These are phyloP conservation scores for Notamacropus eugenii DNA, from an alignment of 2,797 vertebrate genomes.

Conservation along the genomic window DNA sequence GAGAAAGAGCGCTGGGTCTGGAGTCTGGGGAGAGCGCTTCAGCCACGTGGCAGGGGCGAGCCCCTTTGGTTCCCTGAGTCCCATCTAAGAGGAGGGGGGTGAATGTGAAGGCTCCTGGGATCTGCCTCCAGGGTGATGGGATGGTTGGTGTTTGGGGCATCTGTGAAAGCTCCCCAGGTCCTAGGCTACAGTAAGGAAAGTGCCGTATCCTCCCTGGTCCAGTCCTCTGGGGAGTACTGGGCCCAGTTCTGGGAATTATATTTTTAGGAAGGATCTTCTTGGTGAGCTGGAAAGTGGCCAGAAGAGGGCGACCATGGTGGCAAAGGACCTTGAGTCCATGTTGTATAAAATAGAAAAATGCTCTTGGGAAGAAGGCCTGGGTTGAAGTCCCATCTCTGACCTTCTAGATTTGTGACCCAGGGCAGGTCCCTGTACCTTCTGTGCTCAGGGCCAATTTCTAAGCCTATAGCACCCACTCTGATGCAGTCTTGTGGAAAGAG, in stretches of 20 bases:
- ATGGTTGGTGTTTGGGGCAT: too few relatives aligned
- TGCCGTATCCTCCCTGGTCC: neutral
- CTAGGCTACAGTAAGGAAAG: too few relatives aligned
- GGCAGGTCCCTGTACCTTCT: neutral
- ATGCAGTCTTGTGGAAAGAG: neutral
- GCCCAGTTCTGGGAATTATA: neutral
- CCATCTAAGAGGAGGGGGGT: neutral
- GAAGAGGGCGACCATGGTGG: neutral
- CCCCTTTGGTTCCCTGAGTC: neutral
- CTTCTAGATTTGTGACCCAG: neutral
- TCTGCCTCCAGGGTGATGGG: too few relatives aligned
- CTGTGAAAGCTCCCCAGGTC: too few relatives aligned
- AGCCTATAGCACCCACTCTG: neutral
- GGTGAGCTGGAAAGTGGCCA: neutral
- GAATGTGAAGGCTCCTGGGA: too few relatives aligned
- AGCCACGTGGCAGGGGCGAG: too few relatives aligned
- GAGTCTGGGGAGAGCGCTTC: neutral
- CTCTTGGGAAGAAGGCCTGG: neutral
- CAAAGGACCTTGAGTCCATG: too few relatives aligned
- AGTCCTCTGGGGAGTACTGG: too few relatives aligned
- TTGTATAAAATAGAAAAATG: neutral
- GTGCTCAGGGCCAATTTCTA: neutral
- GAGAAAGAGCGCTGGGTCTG: neutral
- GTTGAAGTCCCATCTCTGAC: neutral
- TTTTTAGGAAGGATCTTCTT: neutral